Base-by-base conservation (phyloP, 1,140 invertebrate species). In the Ips typographus region DNA sequence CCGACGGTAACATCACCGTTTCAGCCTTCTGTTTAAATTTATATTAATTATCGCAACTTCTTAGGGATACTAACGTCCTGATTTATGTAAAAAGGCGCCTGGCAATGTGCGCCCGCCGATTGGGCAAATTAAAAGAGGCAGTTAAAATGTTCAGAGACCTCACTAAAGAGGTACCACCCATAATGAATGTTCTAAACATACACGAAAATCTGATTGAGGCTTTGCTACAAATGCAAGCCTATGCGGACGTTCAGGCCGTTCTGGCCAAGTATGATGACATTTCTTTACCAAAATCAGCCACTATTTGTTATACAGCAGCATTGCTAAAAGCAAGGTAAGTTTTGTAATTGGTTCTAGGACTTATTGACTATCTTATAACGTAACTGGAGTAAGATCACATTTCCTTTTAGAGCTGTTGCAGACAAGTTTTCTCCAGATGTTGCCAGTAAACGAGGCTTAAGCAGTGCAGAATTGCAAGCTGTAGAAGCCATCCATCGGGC, bases 121-220 rank as follows among this genome's bases (percentile, higher is more conserved):
- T 98, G 53, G 96, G 96, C 3, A 91, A 93, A 77, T 84, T 96
- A 55, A 95, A 96, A 82, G 97, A 99, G 83, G 94, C 96, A 2
- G 91, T 96, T 2, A 98, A 98, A 84, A 94, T 98, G 86, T 98
- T 98, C 85, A 87, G 95, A 77, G 97, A 99, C 85, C 83, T 98
- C 55, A 95, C 96, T 38, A 98, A 98, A 84, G 97, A 99, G 85
- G 95, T 96, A 7, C 93, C 93, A 63, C 92, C 94, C n/a, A 95
- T 96, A 75, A 92, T 98, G 89, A 96, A 94, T 82, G 91, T 96
- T 44, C 86, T 98, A 66, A 95, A 96, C 78, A 94, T 98, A 61
- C 97, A 98, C 81, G 97, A 99, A 84, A 99, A 99, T 84, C 84
- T 99, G 51, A 94, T 99, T 77, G 97, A 99, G 85, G 93, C 91